Base-by-base conservation (phyloP, 2,888 invertebrate genomes). In the Fissipunctia ypsillon region DNA sequence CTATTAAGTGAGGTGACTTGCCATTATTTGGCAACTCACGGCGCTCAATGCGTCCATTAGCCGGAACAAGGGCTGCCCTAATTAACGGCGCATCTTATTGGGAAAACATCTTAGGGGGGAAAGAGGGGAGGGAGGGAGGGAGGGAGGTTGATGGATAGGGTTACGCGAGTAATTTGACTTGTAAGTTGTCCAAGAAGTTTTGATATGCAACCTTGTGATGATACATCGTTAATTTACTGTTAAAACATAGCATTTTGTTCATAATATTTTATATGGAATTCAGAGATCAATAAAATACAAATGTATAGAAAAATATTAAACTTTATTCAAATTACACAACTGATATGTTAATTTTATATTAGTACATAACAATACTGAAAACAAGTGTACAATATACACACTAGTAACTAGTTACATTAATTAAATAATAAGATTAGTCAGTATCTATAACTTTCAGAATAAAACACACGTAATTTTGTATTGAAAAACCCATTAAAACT, bases 251-350 rank as follows among this genome's bases (percentile, higher is more conserved):
- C 7, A n/a, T 61, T 43, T 25, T 7, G 61, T 14, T 41, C 25
- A 19, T 10, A 19, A n/a, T 12, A 12, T 19, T 61, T 61, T 19
- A 12, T 12, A 19, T 6, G 50, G n/a, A 12, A 50, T n/a, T n/a
- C 7, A 43, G 14, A n/a, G 9, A 12, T 16, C 85, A 88, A 77
- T 60, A 80, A 69, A 85, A 89, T 88, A 73, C 50, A n/a, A 1
- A n/a, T 4, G 7, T n/a, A 6, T 91, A 91, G 25, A 88, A 93
- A 93, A 91, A 92, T 93, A 91, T 85, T 87, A 90, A 91, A 89
- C 79, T 91, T 91, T 91, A 91, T 90, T 90, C 48, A 71, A 73
- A 79, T 70, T 88, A 81, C 74, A 79, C 75, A 88, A 87, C 81
- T 91, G 92, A 93, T 93, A 93, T 92, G 92, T 92, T 87, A 85